These are phyloP conservation scores for Eupithecia abbreviata DNA, from an alignment of 2,888 invertebrate genomes.

Conservation along the genomic window DNA sequence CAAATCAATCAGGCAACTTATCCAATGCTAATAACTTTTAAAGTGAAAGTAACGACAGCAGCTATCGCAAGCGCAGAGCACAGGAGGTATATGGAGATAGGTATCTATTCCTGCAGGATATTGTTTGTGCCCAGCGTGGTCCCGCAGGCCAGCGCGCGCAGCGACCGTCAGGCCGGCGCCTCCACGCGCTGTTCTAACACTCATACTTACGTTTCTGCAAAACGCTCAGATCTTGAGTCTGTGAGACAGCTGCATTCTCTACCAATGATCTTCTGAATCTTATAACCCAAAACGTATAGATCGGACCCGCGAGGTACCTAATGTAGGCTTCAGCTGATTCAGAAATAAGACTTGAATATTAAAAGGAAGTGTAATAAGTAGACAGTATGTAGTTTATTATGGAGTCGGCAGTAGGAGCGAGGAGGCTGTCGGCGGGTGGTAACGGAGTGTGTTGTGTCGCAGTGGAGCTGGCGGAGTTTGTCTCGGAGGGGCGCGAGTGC, in stretches of 20 bases:
- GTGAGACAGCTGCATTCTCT: background rate
- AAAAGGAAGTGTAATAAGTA: background rate
- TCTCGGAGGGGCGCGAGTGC: slow-evolving; percentile 97
- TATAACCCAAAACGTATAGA: background rate
- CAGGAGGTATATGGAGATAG: too few species aligned
- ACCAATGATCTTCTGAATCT: background rate
- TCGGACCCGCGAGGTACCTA: too few species aligned
- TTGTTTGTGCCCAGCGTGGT: too few species aligned
- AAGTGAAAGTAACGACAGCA: background rate
- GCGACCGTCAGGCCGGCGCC: too few species aligned
- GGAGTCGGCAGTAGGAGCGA: too few species aligned
- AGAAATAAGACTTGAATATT: background rate
- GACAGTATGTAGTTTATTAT: too few species aligned
- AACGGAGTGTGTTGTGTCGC: slow-evolving; percentile 47
- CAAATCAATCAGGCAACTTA: background rate
- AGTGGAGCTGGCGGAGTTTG: slow-evolving; percentile 89
- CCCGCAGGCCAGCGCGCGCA: too few species aligned
- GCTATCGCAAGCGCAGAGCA: background rate
- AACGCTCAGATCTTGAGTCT: background rate
- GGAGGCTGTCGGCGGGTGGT: too few species aligned
- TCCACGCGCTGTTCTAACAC: too few species aligned
- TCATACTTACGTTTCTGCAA: too few species aligned
- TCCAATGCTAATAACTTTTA: background rate
- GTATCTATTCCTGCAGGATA: too few species aligned
- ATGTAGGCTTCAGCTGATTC: background rate